These are phyloP conservation scores for Polypedilum vanderplanki DNA, from an alignment of 1,140 invertebrate species.

Conservation along the genomic window DNA sequence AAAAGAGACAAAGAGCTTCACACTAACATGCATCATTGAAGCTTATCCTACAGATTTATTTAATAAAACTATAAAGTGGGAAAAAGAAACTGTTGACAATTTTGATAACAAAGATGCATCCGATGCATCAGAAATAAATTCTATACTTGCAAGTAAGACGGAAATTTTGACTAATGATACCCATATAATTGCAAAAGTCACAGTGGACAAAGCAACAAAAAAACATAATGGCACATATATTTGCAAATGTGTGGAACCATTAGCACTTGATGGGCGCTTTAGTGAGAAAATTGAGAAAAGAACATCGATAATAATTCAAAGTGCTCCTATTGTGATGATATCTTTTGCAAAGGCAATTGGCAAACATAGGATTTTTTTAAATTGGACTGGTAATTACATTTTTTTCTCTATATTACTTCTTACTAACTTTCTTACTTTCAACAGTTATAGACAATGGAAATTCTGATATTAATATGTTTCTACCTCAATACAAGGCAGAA, in stretches of 20 bases:
- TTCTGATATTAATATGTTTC: constrained; percentile 57
- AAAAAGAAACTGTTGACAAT: constrained; percentile 49
- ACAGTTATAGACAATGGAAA: constrained; percentile 59
- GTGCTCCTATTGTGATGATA: constrained; percentile 62
- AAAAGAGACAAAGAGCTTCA: constrained; percentile 46
- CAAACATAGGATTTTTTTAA: constrained; percentile 63
- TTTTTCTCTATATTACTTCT: constrained; percentile 8
- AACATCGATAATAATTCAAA: constrained; percentile 54
- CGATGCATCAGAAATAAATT: constrained; percentile 35
- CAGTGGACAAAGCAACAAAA: constrained; percentile 49
- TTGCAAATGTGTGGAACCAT: constrained; percentile 44
- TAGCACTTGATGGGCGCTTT: constrained; percentile 30
- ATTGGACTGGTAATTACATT: constrained; percentile 57
- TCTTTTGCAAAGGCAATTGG: constrained; percentile 70
- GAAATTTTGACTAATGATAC: constrained; percentile 49
- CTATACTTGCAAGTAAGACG: constrained; percentile 34
- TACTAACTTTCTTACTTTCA: background rate
- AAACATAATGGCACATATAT: constrained; percentile 62
- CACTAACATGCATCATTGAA: constrained; percentile 50
- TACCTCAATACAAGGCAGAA: constrained; percentile 55
- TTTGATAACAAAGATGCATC: constrained; percentile 43
- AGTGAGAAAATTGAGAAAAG: constrained; percentile 35
- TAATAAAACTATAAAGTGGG: constrained; percentile 46
- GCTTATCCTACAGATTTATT: constrained; percentile 53
- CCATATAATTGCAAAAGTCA: constrained; percentile 48